Conservation (phyloP, 2,888 invertebrate genomes). For the Autographa pulchrina region DNA sequence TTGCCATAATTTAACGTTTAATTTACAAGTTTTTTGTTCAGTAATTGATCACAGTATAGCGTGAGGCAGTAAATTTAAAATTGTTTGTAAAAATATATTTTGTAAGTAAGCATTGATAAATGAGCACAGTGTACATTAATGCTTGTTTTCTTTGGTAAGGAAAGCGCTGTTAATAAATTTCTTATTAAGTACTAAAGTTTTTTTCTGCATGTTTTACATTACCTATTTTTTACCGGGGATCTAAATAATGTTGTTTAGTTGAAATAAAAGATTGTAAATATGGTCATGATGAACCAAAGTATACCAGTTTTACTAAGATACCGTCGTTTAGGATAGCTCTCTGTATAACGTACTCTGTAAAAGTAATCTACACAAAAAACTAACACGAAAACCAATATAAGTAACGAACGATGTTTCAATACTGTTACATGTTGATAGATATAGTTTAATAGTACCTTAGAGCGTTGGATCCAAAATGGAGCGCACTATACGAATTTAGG, state of each 20-base stretch:
- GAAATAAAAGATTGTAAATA: too few relatives aligned
- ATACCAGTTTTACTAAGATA: not conserved
- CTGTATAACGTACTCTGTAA: too few relatives aligned
- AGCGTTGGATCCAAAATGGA: not conserved
- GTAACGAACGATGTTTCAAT: not conserved
- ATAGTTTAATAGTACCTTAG: not conserved
- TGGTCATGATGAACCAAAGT: too few relatives aligned
- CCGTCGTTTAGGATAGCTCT: not conserved
- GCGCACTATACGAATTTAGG: not conserved
- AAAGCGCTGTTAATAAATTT: not conserved
- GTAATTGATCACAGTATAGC: constrained; percentile 4
- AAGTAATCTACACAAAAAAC: not conserved
- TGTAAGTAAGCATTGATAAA: not conserved
- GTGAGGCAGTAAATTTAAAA: not conserved
- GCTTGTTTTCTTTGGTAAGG: not conserved
- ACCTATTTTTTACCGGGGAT: too few relatives aligned
- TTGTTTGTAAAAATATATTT: not conserved
- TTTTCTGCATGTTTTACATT: not conserved
- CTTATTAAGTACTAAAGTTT: not conserved
- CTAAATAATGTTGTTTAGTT: too few relatives aligned
- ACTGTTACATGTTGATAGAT: too few relatives aligned
- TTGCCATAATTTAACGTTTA: not conserved
- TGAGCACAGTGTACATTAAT: not conserved
- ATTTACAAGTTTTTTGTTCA: constrained; percentile 1
- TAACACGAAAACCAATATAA: not conserved